A percentile compares a stretch with the other conserved stretches of the same genome.
phyloP scores from a whole-genome alignment of 2,797 vertebrate genomes.

The Micromesistius poutassou region DNA sequence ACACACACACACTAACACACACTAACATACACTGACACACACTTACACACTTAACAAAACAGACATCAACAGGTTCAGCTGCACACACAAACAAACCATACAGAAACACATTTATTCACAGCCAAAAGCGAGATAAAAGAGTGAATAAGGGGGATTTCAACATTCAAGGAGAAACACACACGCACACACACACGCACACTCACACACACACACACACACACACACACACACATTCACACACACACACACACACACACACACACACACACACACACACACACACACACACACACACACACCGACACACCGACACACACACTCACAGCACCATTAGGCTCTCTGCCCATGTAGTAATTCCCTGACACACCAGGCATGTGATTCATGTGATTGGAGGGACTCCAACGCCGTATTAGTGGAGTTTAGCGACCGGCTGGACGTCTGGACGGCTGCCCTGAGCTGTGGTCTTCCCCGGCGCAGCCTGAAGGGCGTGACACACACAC shows the following conservation, averaged over 20 bases:
- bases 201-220: no score
- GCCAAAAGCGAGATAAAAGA: not conserved
- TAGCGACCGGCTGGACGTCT: not conserved
- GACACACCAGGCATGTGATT: conserved; percentile 29
- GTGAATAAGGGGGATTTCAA: not conserved
- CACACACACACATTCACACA: not conserved
- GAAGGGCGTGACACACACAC: not conserved
- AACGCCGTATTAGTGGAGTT: conserved; percentile 1
- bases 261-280: not conserved
- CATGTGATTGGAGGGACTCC: conserved; percentile 25
- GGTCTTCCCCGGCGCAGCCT: not conserved
- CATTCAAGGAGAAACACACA: not conserved
- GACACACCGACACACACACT: not conserved
- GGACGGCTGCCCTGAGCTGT: not conserved
- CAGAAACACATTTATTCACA: conserved; percentile 5
- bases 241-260: not conserved
- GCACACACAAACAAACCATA: not conserved
- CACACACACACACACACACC: not conserved
- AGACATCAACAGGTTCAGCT: conserved; percentile 3
- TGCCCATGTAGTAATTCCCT: conserved; percentile 50
- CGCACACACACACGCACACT: no score
- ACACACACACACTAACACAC: not conserved
- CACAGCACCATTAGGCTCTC: conserved; percentile 7
- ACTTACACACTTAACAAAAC: conserved; percentile 6
- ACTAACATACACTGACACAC: not conserved